Evolutionary conservation across 2,113 vertebrate genomes (phyloP).

Genomic region (Lepisosteus oculatus): DNA sequence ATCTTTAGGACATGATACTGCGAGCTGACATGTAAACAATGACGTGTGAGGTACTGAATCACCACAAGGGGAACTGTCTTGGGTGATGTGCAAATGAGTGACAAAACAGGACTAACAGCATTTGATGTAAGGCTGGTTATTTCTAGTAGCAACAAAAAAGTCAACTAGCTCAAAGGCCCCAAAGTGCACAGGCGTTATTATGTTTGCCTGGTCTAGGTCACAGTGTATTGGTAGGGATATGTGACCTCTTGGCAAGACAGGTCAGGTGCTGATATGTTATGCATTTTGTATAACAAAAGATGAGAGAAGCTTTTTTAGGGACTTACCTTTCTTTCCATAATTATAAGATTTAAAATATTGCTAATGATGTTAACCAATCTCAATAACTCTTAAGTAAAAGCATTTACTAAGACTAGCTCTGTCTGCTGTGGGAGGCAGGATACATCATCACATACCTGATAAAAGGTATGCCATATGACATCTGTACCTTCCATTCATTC

Average conservation of each 20-base stretch:
- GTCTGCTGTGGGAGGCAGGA: no score
- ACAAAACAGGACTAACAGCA: constrained; percentile 51
- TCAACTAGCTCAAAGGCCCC: constrained; percentile 1
- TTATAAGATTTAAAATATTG: no score
- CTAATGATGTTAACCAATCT: no score
- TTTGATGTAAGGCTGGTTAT: constrained; percentile 58
- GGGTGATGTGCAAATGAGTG: constrained; percentile 54
- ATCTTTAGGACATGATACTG: constrained; percentile 49
- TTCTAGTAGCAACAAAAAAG: constrained; percentile 24
- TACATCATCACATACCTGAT: no score
- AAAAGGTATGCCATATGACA: no score
- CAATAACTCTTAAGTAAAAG: no score
- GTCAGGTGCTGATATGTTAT: constrained; percentile 13
- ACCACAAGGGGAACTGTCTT: constrained; percentile 55
- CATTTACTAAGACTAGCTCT: no score
- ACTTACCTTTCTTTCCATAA: no score
- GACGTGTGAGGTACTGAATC: constrained; percentile 54
- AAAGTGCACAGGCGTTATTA: neutral
- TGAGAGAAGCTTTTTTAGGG: no score
- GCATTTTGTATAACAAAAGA: neutral
- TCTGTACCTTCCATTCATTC: no score
- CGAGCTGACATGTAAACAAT: constrained; percentile 55
- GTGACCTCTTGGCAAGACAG: neutral
- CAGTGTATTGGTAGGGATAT: neutral
- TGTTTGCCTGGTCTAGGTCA: neutral